phyloP scores from a whole-genome alignment of 92 coral and sea anemone genomes.

The Parazoanthus darwini region DNA sequence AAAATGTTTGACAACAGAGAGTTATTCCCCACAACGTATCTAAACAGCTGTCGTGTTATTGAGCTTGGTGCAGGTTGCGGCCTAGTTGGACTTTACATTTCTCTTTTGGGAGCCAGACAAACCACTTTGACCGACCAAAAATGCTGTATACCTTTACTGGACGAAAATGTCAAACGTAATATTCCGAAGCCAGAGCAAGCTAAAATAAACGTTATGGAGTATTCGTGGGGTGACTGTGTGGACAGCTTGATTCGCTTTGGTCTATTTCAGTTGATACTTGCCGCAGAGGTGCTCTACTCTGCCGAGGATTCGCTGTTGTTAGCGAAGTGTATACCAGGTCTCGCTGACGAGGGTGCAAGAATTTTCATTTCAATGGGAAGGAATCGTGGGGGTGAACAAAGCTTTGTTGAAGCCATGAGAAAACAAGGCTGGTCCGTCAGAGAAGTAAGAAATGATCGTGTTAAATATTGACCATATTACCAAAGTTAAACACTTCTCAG shows the following conservation, averaged over 20 bases:
- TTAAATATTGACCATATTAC: no score
- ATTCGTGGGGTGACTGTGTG: conserved; percentile 75
- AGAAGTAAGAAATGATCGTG: conserved; percentile 59
- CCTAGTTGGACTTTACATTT: conserved; percentile 78
- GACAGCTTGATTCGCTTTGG: conserved; percentile 57
- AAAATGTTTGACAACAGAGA: conserved; percentile 87
- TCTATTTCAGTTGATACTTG: conserved; percentile 76
- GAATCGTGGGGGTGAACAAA: conserved; percentile 88
- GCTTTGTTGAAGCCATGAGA: conserved; percentile 61
- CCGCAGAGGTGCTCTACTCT: conserved; percentile 91
- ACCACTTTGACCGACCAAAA: conserved; percentile 71
- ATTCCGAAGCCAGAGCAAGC: conserved; percentile 36
- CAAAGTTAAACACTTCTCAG: no score
- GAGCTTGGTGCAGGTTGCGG: conserved; percentile 99
- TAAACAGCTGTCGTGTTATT: conserved; percentile 55
- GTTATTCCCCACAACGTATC: conserved; percentile 49
- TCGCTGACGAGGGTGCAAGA: conserved; percentile 54
- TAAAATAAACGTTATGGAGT: conserved; percentile 63
- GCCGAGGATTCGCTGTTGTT: conserved; percentile 73
- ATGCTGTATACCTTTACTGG: conserved; percentile 80
- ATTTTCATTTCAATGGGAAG: conserved; percentile 91
- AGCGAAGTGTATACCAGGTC: conserved; percentile 70
- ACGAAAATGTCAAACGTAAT: conserved; percentile 66
- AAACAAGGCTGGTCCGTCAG: conserved; percentile 63
- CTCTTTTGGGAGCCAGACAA: conserved; percentile 75